Conservation (phyloP, 1,140 invertebrate genomes). For the Zaprionus camerounensis region DNA sequence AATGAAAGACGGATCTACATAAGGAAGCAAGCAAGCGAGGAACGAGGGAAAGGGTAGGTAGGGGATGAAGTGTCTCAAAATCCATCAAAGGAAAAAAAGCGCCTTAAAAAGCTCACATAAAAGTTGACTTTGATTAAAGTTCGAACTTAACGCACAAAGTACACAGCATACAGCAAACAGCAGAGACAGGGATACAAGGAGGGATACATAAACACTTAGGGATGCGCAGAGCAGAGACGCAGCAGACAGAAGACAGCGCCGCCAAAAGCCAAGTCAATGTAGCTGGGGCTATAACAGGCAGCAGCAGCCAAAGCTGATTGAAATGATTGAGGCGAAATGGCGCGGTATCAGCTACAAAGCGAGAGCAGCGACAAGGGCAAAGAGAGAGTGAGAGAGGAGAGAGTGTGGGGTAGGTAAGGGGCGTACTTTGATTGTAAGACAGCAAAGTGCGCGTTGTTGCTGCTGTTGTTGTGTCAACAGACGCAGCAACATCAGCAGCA, state of each 20-base stretch:
- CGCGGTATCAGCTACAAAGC: constrained; percentile 62
- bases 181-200: background rate
- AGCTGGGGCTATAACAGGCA: constrained; percentile 64
- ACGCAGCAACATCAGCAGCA: constrained; percentile 32
- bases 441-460: constrained; percentile 32
- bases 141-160: constrained; percentile 71
- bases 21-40: no score
- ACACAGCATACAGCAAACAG: constrained; percentile 11
- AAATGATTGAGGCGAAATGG: constrained; percentile 80
- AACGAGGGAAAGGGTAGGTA: no score
- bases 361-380: background rate
- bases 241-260: constrained; percentile 9
- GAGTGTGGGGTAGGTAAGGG: background rate
- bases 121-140: constrained; percentile 82
- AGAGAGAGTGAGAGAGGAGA: background rate
- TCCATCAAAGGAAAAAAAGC: constrained; percentile 64
- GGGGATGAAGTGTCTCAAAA: constrained; percentile 52
- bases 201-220: constrained; percentile 65
- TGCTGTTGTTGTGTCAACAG: constrained; percentile 68
- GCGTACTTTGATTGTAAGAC: background rate
- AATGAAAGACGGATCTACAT: constrained; percentile 22
- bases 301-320: constrained; percentile 78
- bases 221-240: constrained; percentile 28
- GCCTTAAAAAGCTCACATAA: constrained; percentile 76
- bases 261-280: constrained; percentile 80